Conservation (phyloP, 2,113 vertebrate genomes). For the Megalops atlanticus region DNA sequence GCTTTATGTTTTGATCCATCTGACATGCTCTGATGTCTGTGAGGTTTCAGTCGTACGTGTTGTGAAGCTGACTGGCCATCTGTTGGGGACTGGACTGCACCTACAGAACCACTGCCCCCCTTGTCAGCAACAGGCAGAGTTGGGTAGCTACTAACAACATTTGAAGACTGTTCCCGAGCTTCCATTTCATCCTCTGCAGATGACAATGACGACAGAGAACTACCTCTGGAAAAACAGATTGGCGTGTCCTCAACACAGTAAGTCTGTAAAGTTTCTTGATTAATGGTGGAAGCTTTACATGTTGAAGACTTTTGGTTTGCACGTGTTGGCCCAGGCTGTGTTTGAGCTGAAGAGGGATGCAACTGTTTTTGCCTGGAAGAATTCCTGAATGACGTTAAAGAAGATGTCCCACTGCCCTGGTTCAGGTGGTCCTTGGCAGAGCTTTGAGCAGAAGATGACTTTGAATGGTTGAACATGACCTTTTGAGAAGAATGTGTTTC, state of each 20-base stretch:
- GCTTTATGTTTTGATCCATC: slow-evolving; percentile 81
- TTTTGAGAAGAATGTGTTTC: slow-evolving; percentile 75
- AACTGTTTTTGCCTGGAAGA: slow-evolving; percentile 76
- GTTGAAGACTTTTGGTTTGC: slow-evolving; percentile 62
- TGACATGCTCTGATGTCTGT: slow-evolving; percentile 72
- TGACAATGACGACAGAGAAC: slow-evolving; percentile 92
- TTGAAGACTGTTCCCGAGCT: slow-evolving; percentile 66
- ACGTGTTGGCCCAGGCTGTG: slow-evolving; percentile 61
- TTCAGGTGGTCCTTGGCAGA: slow-evolving; percentile 75
- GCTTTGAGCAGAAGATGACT: slow-evolving; percentile 71
- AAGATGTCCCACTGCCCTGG: slow-evolving; percentile 65
- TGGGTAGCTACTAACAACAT: slow-evolving; percentile 67
- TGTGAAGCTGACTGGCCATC: slow-evolving; percentile 70
- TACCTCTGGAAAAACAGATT: slow-evolving; percentile 98
- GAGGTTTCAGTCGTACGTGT: slow-evolving; percentile 74
- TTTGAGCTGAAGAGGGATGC: slow-evolving; percentile 74
- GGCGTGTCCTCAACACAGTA: slow-evolving; percentile 98
- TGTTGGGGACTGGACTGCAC: slow-evolving; percentile 64
- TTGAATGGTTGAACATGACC: slow-evolving; percentile 77
- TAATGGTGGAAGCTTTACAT: slow-evolving; percentile 80
- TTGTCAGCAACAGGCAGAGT: slow-evolving; percentile 85
- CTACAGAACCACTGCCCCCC: slow-evolving; percentile 59
- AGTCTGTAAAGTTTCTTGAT: slow-evolving; percentile 94
- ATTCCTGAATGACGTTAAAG: slow-evolving; percentile 65
- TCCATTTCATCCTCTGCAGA: slow-evolving; percentile 89